These are phyloP conservation scores for Synchiropus splendidus DNA, from an alignment of 2,113 vertebrate genomes.

Conservation along the genomic window DNA sequence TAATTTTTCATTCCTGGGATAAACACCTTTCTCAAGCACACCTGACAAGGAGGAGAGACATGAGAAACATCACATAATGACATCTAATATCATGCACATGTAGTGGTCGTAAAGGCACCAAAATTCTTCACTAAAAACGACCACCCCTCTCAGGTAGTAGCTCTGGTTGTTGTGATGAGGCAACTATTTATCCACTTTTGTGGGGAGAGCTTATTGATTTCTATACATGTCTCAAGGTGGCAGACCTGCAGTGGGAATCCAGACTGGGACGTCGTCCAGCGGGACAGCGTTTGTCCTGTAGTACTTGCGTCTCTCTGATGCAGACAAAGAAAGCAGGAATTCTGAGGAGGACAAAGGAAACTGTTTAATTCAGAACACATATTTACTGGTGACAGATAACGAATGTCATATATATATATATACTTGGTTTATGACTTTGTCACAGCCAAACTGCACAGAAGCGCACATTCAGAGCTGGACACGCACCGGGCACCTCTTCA, in stretches of 20 bases:
- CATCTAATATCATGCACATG: not conserved
- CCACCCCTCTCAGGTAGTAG: no score
- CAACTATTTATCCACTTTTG: no score
- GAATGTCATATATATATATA: not conserved
- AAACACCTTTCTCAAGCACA: conserved; percentile 11
- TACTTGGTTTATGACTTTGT: no score
- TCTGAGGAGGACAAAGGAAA: conserved; percentile 40
- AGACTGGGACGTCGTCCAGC: conserved; percentile 68
- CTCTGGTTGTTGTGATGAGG: no score
- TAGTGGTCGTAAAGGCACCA: no score
- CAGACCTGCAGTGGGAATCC: conserved; percentile 62
- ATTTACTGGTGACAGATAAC: no score
- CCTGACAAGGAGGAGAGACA: conserved; percentile 16
- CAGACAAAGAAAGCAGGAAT: conserved; percentile 63
- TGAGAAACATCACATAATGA: not conserved
- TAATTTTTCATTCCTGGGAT: conserved; percentile 50
- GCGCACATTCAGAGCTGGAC: no score
- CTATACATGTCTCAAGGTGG: not conserved
- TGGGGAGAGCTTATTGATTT: no score
- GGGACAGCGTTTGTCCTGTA: conserved; percentile 67
- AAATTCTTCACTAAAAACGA: no score
- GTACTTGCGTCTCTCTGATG: conserved; percentile 62
- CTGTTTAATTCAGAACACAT: not conserved
- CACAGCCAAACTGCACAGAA: no score
- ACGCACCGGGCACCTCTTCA: no score